These are phyloP conservation scores for Patiria pectinifera DNA, from an alignment of 53 echinoderm and acorn worm genomes.

Conservation along the genomic window DNA sequence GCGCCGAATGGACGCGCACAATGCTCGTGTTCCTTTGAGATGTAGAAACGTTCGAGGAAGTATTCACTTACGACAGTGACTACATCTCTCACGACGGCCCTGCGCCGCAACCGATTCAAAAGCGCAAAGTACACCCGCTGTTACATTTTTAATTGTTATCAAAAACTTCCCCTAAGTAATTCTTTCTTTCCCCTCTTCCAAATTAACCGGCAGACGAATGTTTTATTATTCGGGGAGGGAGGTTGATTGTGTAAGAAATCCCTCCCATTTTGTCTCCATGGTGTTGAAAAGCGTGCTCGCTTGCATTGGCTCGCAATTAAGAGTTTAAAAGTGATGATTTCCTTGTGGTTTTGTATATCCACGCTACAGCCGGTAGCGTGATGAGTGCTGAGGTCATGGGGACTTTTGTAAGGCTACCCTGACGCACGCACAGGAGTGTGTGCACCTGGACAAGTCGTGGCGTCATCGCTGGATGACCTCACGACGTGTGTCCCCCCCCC, in stretches of 20 bases:
- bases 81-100: neutral
- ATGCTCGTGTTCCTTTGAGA: neutral
- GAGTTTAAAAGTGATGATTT: conserved; percentile 38
- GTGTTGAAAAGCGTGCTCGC: neutral
- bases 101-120: neutral
- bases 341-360: neutral
- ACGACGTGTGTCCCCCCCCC: neutral
- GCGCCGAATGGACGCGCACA: neutral
- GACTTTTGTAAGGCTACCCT: neutral
- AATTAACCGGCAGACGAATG: conserved; percentile 15
- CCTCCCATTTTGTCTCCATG: neutral
- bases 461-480: neutral
- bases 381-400: neutral
- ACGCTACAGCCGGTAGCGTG: conserved; percentile 10
- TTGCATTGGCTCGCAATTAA: neutral
- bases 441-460: neutral
- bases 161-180: conserved; percentile 22
- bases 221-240: neutral
- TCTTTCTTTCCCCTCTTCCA: neutral
- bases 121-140: neutral
- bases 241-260: neutral
- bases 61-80: neutral
- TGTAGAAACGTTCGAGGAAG: neutral
- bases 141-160: neutral
- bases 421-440: neutral